Conservation (phyloP, 92 coral and sea anemone genomes). For the Zoanthus sansibaricus region DNA sequence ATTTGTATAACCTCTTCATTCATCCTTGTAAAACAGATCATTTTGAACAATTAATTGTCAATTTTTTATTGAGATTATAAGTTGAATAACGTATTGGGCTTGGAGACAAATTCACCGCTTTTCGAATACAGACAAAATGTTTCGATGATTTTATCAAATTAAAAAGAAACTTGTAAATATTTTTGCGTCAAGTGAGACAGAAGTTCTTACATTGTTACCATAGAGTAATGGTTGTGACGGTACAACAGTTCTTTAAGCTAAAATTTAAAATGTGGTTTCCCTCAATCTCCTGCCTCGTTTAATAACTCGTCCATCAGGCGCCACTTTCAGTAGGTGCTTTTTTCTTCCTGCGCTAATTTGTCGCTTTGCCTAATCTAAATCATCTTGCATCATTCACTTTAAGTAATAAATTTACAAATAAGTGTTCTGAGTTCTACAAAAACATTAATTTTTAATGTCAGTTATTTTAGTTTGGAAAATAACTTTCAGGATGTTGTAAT, state of each 20-base stretch:
- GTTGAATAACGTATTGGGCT: background rate
- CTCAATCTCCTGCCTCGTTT: constrained; percentile 25
- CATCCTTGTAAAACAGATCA: background rate
- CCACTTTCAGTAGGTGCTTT: background rate
- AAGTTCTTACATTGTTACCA: constrained; percentile 20
- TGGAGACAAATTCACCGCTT: background rate
- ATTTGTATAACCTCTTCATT: no score
- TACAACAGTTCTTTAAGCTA: constrained; percentile 4
- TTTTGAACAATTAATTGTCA: no score
- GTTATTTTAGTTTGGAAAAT: background rate
- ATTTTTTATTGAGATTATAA: no score
- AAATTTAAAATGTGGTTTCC: constrained; percentile 31
- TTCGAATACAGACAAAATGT: no score
- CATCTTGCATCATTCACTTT: background rate
- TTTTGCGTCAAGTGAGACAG: constrained; percentile 39
- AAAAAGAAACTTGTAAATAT: background rate
- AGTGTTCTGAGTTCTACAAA: background rate
- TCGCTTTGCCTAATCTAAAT: constrained; percentile 7
- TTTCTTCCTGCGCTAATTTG: background rate
- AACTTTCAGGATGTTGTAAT: background rate
- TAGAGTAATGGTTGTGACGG: constrained; percentile 5
- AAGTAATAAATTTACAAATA: constrained; percentile 27
- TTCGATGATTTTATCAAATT: background rate
- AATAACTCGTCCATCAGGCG: constrained; percentile 5
- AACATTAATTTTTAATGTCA: background rate